Conservation (phyloP, 2,888 invertebrate genomes). For the Drosophila ustulata region DNA sequence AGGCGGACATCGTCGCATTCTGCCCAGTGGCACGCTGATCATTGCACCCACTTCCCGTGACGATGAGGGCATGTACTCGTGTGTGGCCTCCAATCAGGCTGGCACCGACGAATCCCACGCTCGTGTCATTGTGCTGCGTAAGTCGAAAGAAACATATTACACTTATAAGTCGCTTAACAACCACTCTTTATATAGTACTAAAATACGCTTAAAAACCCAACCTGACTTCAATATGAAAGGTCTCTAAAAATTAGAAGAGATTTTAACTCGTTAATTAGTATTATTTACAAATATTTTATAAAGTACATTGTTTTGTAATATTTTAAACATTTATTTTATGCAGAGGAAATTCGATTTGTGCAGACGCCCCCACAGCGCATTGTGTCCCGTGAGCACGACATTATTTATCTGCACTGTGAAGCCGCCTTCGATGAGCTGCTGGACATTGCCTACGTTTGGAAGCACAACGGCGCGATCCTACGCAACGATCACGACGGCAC, state of each 20-base stretch:
- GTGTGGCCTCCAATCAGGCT: constrained; percentile 93
- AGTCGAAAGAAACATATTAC: constrained; percentile 75
- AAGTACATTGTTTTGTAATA: not conserved
- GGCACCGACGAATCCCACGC: constrained; percentile 95
- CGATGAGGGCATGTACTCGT: constrained; percentile 95
- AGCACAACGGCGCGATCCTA: constrained; percentile 92
- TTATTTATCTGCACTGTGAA: constrained; percentile 92
- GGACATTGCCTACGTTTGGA: constrained; percentile 97
- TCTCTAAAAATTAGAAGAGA: too few relatives aligned
- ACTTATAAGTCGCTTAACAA: not conserved
- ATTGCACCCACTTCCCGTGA: constrained; percentile 94
- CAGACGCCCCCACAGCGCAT: constrained; percentile 89
- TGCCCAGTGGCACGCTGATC: constrained; percentile 94
- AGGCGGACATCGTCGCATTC: constrained; percentile 92
- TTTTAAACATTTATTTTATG: constrained; percentile 44
- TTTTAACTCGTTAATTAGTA: too few relatives aligned
- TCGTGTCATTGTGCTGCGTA: constrained; percentile 92
- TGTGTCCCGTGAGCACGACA: constrained; percentile 89
- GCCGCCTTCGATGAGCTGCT: constrained; percentile 93
- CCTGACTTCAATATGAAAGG: too few relatives aligned
- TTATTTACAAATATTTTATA: not conserved
- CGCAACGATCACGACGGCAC: constrained; percentile 86
- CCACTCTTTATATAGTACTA: too few relatives aligned
- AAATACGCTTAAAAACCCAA: too few relatives aligned
- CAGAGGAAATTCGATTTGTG: constrained; percentile 91